Evolutionary conservation across 2,113 vertebrate genomes (phyloP).

Genomic region (Vidua macroura): DNA sequence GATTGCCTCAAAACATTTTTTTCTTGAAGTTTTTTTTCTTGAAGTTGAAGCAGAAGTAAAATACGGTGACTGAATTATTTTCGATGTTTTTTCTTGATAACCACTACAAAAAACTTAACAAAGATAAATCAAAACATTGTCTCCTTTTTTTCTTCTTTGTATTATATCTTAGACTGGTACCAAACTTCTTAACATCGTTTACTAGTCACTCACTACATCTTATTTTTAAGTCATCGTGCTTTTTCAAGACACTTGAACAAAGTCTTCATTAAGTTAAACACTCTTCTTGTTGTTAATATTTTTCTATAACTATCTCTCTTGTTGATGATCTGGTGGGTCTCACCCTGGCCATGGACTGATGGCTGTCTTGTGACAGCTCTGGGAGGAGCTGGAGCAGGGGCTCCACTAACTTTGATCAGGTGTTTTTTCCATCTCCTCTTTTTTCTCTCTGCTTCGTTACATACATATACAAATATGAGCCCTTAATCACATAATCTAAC

Average conservation of each 20-base stretch:
- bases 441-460: background rate
- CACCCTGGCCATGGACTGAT: background rate
- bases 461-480: fast-evolving
- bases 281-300: background rate
- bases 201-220: background rate
- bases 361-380: background rate
- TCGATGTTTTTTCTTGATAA: background rate
- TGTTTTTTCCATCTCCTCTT: background rate
- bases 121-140: background rate
- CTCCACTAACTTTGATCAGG: background rate
- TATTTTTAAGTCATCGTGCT: background rate
- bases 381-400: background rate
- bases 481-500: background rate
- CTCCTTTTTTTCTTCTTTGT: background rate
- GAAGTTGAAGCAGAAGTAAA: background rate
- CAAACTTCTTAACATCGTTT: background rate
- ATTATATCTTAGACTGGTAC: background rate
- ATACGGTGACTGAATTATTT: background rate
- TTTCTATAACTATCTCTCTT: background rate
- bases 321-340: background rate
- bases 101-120: background rate
- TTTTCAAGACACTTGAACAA: background rate
- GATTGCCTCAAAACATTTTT: background rate
- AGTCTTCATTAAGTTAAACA: background rate
- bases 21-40: background rate